Evolutionary conservation across 1,140 invertebrate species (phyloP).

Genomic region (Mercenaria mercenaria): DNA sequence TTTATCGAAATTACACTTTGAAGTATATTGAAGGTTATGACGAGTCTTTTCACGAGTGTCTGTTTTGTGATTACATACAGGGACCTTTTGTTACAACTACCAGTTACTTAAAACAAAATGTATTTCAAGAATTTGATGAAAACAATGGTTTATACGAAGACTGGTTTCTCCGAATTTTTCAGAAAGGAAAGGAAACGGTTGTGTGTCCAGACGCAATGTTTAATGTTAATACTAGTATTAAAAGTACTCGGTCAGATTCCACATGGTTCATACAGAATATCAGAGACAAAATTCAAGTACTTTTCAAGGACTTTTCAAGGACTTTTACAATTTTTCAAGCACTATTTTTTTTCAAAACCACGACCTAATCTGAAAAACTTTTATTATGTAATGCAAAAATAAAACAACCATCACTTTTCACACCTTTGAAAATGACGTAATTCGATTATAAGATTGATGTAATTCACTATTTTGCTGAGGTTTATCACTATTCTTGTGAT

Average conservation of each 20-base stretch:
- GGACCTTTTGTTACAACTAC: constrained; percentile 79
- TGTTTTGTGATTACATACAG: constrained; percentile 81
- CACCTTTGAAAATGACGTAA: no score
- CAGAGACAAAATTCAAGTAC: no score
- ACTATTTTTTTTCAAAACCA: no score
- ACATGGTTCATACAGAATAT: no score
- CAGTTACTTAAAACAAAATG: constrained; percentile 54
- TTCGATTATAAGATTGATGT: no score
- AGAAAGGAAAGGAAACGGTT: constrained; percentile 59
- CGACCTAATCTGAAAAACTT: no score
- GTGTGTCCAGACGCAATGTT: constrained; percentile 82
- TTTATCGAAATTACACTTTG: constrained; percentile 77
- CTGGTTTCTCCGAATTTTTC: constrained; percentile 77
- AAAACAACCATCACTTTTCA: no score
- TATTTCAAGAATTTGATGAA: constrained; percentile 55
- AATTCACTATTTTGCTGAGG: no score
- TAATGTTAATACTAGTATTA: neutral
- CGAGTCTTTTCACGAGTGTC: constrained; percentile 78
- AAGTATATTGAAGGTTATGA: constrained; percentile 79
- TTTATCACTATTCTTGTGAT: no score
- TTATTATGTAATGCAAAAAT: no score
- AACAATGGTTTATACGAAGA: constrained; percentile 75
- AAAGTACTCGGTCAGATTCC: neutral
- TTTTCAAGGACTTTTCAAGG: no score
- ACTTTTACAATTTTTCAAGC: no score